A percentile compares a stretch with the other conserved stretches of the same genome.
Evolutionary conservation across 2,113 vertebrate species (phyloP).

Genomic region (Merops nubicus): DNA sequence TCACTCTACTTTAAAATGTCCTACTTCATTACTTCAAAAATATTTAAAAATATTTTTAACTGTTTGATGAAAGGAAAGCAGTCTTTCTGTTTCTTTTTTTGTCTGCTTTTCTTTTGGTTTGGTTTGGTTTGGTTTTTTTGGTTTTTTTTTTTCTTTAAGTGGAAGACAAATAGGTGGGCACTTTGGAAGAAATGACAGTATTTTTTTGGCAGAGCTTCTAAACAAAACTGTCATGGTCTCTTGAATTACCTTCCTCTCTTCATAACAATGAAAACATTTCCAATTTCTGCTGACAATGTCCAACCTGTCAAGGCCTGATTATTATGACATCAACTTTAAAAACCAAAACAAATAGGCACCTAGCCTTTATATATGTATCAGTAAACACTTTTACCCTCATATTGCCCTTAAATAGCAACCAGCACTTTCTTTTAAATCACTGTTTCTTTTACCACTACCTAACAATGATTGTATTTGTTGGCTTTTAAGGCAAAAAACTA

Average conservation of each 20-base stretch:
- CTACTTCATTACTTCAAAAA: neutral
- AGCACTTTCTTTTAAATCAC: neutral
- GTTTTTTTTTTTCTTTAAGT: neutral
- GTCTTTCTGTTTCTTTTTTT: neutral
- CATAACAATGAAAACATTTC: neutral
- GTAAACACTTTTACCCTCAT: neutral
- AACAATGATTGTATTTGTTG: neutral
- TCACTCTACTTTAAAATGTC: neutral
- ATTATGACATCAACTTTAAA: slow-evolving; percentile 7
- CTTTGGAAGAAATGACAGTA: neutral
- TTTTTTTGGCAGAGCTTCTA: neutral
- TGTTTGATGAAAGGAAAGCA: neutral
- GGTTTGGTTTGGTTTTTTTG: too few relatives aligned
- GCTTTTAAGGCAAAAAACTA: neutral
- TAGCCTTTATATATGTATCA: neutral
- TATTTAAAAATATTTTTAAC: neutral
- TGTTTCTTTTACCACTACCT: neutral
- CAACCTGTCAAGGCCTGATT: neutral
- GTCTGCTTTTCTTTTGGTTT: too few relatives aligned
- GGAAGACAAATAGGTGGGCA: neutral
- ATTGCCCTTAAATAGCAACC: neutral
- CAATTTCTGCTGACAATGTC: neutral
- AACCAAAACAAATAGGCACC: neutral
- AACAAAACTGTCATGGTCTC: neutral
- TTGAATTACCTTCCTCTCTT: neutral